Evolutionary conservation across 2,888 invertebrate genomes (phyloP).

Genomic region (Dolichopus griseipennis): DNA sequence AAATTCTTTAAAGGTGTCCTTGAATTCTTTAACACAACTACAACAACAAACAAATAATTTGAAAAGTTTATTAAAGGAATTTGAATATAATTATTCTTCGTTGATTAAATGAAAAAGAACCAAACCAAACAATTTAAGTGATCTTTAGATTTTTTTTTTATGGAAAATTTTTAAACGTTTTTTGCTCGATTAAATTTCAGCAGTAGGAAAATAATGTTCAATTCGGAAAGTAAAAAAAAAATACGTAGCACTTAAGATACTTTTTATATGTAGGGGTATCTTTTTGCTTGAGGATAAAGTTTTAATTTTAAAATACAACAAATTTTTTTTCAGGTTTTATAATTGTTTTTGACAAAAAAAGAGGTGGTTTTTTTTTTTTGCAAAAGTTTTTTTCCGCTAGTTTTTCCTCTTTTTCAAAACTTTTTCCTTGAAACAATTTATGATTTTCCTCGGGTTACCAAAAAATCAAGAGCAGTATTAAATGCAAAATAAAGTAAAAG

Average conservation of each 20-base stretch:
- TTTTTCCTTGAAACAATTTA: background rate
- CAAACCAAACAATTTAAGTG: background rate
- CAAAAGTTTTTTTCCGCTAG: background rate
- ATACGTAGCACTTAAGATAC: background rate
- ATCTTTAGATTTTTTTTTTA: background rate
- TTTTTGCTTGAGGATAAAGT: background rate
- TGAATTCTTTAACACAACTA: no score
- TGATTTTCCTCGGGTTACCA: background rate
- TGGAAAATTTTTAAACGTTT: background rate
- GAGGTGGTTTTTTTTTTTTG: background rate
- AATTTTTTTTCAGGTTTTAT: background rate
- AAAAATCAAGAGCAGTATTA: background rate
- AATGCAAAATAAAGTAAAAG: no score
- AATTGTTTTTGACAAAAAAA: slow-evolving; percentile 1
- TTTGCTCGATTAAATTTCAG: background rate
- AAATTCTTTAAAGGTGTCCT: background rate
- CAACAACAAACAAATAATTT: background rate
- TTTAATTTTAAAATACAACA: background rate
- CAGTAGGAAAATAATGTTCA: background rate
- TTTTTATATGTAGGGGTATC: no score
- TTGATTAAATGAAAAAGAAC: no score
- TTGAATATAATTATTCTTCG: no score
- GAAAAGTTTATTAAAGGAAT: background rate
- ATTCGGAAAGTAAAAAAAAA: background rate
- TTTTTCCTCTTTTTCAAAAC: background rate